Evolutionary conservation across 1,140 invertebrate genomes (phyloP).

Genomic region (Scaptodrosophila lebanonensis): DNA sequence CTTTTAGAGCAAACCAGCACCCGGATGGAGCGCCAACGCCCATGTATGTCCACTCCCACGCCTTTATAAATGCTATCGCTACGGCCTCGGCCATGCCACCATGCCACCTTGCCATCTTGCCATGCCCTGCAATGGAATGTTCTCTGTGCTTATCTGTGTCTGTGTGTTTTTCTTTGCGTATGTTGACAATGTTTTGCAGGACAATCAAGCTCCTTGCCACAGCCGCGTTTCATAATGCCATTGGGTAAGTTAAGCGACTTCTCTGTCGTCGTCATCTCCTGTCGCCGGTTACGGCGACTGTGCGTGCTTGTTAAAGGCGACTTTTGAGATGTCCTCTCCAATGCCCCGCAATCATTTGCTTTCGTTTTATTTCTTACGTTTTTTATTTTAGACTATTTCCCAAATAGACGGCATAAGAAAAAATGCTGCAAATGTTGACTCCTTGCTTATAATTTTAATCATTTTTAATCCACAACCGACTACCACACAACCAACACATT

Average conservation of each 20-base stretch:
- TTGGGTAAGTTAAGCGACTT: constrained; percentile 58
- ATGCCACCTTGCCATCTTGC: background rate
- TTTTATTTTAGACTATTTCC: constrained; percentile 75
- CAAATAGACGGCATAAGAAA: constrained; percentile 75
- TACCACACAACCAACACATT: constrained; percentile 1
- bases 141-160: constrained; percentile 42
- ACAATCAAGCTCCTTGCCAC: constrained; percentile 44
- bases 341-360: constrained; percentile 9
- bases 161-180: constrained; percentile 24
- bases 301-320: constrained; percentile 2
- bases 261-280: constrained; percentile 9
- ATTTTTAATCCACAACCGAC: constrained; percentile 23
- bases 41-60: background rate
- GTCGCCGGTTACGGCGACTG: constrained; percentile 1
- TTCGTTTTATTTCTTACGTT: constrained; percentile 23
- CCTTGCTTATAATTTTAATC: constrained; percentile 38
- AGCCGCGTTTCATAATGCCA: constrained; percentile 71
- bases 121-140: constrained; percentile 34
- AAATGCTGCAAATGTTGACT: constrained; percentile 70
- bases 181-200: constrained; percentile 41
- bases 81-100: background rate
- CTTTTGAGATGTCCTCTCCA: constrained; percentile 10
- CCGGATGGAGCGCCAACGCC: constrained; percentile 1
- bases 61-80: constrained; percentile 1
- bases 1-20: constrained; percentile 45